These are phyloP conservation scores for Hydropsyche tenuis DNA, from an alignment of 1,140 invertebrate species.

Conservation along the genomic window DNA sequence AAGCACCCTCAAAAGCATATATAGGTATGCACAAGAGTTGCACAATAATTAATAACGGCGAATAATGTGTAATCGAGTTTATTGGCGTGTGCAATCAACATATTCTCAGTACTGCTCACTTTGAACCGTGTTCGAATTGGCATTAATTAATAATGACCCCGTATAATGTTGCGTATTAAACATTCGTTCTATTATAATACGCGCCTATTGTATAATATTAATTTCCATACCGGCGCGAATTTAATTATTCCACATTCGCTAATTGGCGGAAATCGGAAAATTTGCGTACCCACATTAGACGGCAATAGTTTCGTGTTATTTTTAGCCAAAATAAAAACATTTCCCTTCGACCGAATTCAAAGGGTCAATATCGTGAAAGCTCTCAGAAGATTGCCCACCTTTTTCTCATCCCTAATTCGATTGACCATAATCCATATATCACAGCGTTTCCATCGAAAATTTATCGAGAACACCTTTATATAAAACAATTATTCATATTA, in stretches of 20 bases:
- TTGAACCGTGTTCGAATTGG: conserved; percentile 4
- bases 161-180: neutral
- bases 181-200: too few relatives aligned
- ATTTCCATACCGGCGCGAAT: too few relatives aligned
- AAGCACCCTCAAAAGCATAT: too few relatives aligned
- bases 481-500: too few relatives aligned
- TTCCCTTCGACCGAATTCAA: conserved; percentile 6
- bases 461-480: too few relatives aligned
- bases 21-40: neutral
- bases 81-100: conserved; percentile 11
- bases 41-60: conserved; percentile 13
- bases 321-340: neutral
- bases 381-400: conserved; percentile 21
- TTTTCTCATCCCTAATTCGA: conserved; percentile 12
- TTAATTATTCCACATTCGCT: too few relatives aligned
- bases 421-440: conserved; percentile 15
- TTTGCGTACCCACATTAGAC: too few relatives aligned
- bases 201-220: too few relatives aligned
- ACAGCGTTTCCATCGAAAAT: neutral
- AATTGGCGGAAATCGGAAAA: too few relatives aligned
- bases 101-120: conserved; percentile 16
- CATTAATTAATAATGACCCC: conserved; percentile 2
- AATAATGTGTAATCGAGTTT: conserved; percentile 6
- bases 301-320: too few relatives aligned
- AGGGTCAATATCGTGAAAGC: conserved; percentile 16